Conservation (phyloP, 2,113 vertebrate genomes). For the Ornithorhynchus anatinus region DNA sequence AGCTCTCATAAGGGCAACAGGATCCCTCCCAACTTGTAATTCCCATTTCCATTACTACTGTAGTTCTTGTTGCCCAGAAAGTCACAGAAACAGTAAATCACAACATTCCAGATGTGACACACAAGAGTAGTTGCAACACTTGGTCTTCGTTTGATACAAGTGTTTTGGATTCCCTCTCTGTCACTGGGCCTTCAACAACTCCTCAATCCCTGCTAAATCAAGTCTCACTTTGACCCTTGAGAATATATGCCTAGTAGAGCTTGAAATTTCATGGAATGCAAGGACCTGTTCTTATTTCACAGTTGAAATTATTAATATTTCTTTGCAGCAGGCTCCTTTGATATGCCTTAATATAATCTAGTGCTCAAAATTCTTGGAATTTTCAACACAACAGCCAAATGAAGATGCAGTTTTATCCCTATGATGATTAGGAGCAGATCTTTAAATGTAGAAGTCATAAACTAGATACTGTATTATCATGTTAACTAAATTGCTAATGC, state of each 20-base stretch:
- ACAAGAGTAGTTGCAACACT: not conserved
- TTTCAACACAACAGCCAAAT: not conserved
- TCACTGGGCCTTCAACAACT: not conserved
- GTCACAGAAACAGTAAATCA: not conserved
- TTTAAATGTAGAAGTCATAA: too few relatives aligned
- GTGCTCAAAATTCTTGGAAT: not conserved
- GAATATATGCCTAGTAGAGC: not conserved
- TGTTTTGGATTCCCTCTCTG: not conserved
- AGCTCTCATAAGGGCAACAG: too few relatives aligned
- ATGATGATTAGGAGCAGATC: not conserved
- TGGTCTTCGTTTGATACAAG: not conserved
- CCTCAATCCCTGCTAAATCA: not conserved
- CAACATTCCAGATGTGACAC: not conserved
- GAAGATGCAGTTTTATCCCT: not conserved
- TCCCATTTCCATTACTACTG: not conserved
- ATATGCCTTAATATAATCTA: not conserved
- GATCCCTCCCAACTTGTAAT: too few relatives aligned
- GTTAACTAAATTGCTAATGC: too few relatives aligned
- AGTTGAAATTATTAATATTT: not conserved
- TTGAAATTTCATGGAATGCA: conserved; percentile 4
- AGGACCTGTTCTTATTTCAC: not conserved
- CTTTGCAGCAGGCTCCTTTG: not conserved
- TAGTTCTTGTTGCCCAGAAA: not conserved
- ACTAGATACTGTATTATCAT: too few relatives aligned
- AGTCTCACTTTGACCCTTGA: conserved; percentile 9